phyloP scores from a whole-genome alignment of 2,888 invertebrate species.

The Lepidochitona cinerea region DNA sequence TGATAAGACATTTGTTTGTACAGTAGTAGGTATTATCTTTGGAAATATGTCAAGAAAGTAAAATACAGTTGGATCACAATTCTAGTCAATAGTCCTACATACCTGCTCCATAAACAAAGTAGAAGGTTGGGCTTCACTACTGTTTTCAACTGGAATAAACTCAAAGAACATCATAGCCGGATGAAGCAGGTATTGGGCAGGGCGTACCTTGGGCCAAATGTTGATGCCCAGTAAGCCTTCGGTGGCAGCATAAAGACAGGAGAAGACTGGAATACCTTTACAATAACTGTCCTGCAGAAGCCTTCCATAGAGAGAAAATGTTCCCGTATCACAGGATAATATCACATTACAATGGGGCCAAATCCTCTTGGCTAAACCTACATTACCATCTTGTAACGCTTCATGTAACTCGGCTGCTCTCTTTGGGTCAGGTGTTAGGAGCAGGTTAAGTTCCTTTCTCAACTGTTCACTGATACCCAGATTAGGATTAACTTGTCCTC shows the following conservation, averaged over 20 bases:
- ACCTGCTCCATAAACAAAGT: slow-evolving; percentile 64
- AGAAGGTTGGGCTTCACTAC: slow-evolving; percentile 56
- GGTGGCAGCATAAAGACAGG: slow-evolving; percentile 67
- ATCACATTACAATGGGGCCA: slow-evolving; percentile 60
- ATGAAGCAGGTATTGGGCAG: slow-evolving; percentile 57
- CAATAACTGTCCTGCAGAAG: slow-evolving; percentile 47
- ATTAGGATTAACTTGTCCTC: slow-evolving; percentile 46
- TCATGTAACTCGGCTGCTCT: slow-evolving; percentile 57
- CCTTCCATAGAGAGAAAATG: slow-evolving; percentile 58
- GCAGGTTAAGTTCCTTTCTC: slow-evolving; percentile 44
- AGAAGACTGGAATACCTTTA: slow-evolving; percentile 58
- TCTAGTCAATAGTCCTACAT: too few relatives aligned
- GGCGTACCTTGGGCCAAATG: slow-evolving; percentile 52
- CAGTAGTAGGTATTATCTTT: too few relatives aligned
- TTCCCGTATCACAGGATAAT: slow-evolving; percentile 58
- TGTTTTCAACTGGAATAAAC: slow-evolving; percentile 59
- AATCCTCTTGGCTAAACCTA: slow-evolving; percentile 53
- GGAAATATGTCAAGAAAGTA: too few relatives aligned
- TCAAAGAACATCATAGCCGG: slow-evolving; percentile 66
- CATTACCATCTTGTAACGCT: slow-evolving; percentile 48
- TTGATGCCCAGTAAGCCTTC: slow-evolving; percentile 64
- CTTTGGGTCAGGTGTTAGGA: slow-evolving; percentile 51
- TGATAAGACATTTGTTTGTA: too few relatives aligned
- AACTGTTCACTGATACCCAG: slow-evolving; percentile 48
- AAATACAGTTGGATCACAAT: too few relatives aligned